These are phyloP conservation scores for Cryptotis parvus DNA, from an alignment of 2,113 vertebrate species.

Conservation along the genomic window DNA sequence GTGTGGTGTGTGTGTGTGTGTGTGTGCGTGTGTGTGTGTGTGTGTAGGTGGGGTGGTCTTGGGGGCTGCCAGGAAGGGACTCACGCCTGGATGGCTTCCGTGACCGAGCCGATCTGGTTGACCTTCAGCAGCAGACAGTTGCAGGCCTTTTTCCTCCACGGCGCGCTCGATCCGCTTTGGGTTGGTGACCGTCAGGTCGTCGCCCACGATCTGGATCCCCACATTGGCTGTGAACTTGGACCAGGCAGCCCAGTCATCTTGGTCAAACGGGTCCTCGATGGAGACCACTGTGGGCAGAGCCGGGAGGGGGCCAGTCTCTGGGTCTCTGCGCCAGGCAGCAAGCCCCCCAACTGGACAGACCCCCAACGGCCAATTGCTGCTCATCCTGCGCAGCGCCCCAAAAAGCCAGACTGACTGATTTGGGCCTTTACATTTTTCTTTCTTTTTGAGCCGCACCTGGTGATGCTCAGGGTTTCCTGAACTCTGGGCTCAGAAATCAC, in stretches of 20 bases:
- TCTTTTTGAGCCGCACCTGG: no score
- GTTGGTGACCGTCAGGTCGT: slow-evolving; percentile 96
- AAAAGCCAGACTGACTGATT: background rate
- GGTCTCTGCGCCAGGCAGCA: background rate
- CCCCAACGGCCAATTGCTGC: background rate
- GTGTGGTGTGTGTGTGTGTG: no score
- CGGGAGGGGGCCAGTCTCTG: background rate
- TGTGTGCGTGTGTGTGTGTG: no score
- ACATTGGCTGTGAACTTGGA: slow-evolving; percentile 94
- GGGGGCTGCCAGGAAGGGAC: slow-evolving; percentile 67
- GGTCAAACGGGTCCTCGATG: slow-evolving; percentile 96
- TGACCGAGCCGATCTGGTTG: slow-evolving; percentile 96
- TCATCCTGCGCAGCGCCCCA: background rate
- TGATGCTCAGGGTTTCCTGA: no score
- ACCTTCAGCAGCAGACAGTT: slow-evolving; percentile 96
- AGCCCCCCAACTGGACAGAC: background rate
- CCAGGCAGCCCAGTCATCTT: slow-evolving; percentile 97
- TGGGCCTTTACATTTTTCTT: no score
- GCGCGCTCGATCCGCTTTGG: slow-evolving; percentile 94
- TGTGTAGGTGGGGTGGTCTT: no score
- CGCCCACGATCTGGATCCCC: slow-evolving; percentile 95
- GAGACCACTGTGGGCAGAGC: slow-evolving; percentile 90
- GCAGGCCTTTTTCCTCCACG: slow-evolving; percentile 94
- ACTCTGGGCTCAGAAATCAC: no score
- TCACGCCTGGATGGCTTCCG: slow-evolving; percentile 96